Evolutionary conservation across 2,888 invertebrate species (phyloP).

Genomic region (Argyresthia albistria): DNA sequence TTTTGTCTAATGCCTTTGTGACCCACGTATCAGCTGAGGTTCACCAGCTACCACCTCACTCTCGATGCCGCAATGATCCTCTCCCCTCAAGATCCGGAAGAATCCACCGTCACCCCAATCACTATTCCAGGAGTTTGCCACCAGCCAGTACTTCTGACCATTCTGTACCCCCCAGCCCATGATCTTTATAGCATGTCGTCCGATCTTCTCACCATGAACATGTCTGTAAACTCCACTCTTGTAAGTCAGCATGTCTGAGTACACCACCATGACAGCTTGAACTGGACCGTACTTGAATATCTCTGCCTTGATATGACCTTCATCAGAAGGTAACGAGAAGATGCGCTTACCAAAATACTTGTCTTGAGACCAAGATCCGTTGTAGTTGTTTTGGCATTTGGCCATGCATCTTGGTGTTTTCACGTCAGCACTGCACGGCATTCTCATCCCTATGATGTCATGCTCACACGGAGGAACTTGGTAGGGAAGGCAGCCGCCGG

Average conservation of each 20-base stretch:
- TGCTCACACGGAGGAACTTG: conserved; percentile 91
- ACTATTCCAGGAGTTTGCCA: conserved; percentile 94
- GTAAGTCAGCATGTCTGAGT: conserved; percentile 86
- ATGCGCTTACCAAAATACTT: conserved; percentile 80
- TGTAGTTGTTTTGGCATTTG: conserved; percentile 78
- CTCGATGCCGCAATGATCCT: conserved; percentile 84
- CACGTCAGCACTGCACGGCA: conserved; percentile 76
- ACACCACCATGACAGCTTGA: conserved; percentile 91
- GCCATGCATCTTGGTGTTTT: conserved; percentile 86
- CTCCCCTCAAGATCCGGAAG: conserved; percentile 89
- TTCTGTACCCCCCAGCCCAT: conserved; percentile 90
- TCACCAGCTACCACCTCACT: conserved; percentile 78
- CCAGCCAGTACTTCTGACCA: conserved; percentile 87
- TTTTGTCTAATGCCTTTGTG: too few relatives aligned
- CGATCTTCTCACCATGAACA: conserved; percentile 78
- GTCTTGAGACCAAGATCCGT: conserved; percentile 79
- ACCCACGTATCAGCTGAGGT: conserved; percentile 34
- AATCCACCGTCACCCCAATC: conserved; percentile 94
- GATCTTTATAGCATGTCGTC: conserved; percentile 91
- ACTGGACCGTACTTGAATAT: conserved; percentile 90
- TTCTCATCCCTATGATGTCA: conserved; percentile 85
- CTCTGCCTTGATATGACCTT: conserved; percentile 84
- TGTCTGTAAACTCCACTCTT: conserved; percentile 83
- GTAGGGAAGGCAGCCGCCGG: conserved; percentile 89
- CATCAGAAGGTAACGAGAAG: conserved; percentile 73